Base-by-base conservation (phyloP, 2,113 vertebrate species). In the Lipotes vexillifer region DNA sequence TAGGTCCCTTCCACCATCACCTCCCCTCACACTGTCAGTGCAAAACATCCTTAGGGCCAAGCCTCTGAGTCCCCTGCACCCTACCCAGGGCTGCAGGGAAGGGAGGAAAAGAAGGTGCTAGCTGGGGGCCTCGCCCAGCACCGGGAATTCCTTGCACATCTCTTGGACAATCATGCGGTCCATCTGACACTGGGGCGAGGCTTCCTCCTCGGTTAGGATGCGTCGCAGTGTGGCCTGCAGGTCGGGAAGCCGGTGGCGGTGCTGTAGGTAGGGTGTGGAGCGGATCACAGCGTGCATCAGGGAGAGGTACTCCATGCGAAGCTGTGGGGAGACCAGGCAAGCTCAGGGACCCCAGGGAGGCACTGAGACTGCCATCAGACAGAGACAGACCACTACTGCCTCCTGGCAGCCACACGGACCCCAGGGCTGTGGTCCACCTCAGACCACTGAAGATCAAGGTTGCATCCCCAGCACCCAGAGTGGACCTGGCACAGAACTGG, bases 241-340 rank as follows among this genome's bases (percentile, higher is more conserved):
- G 98, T 99, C 99, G 0, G 98, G 31, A 3, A 99, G 98, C 44
- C 99, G 99, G 98, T 99, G 99, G 97, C 98, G 99, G 97, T 99
- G 99, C 98, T 99, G 99, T 71, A 99, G 98, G 97, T 99, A 99
- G 95, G 99, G 99, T 0, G 99, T 99, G 91, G 99, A 99, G 98
- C 99, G 99, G 86, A 99, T 99, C 97, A 99, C 99, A 17, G 99
- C 99, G 52, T 99, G 99, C 99, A 99, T 99, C 98, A 99, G 99
- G 75, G 99, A 99, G 4, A 99, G 99, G 97, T 99, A 99, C 98
- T 99, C 99, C 99, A 99, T 99, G 93, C 99, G 98, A 97, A 99
- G 98, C 99, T 99, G 98, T 72, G 93, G 95, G 95, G 90, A 94
- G 92, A 97, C 88, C 25, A 75, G 95, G 96, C 15, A 11, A 46